Percentiles rank a stretch among this genome's conserved stretches.
These are phyloP conservation scores for Caenorhabditis afra DNA, from an alignment of 2,888 invertebrate genomes.

Conservation along the genomic window DNA sequence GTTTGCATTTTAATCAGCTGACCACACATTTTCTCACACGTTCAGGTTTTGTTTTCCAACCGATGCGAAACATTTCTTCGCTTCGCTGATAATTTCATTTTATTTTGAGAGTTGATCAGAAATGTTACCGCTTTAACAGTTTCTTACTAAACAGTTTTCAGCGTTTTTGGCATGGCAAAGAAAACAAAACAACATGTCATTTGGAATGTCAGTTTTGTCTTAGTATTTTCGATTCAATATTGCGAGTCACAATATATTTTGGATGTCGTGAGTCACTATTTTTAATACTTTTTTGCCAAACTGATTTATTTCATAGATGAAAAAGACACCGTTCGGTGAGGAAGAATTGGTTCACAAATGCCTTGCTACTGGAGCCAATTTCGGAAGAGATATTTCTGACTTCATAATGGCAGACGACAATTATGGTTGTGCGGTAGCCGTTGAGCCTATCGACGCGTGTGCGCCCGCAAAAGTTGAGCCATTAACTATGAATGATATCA, in stretches of 20 bases:
- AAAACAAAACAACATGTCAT: slow-evolving; percentile 19
- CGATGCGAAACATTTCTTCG: not conserved
- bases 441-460: slow-evolving; percentile 74
- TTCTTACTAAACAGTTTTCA: slow-evolving; percentile 2
- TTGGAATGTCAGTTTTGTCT: slow-evolving; percentile 14
- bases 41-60: not conserved
- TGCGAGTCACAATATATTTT: slow-evolving; percentile 60
- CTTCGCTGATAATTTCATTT: not conserved
- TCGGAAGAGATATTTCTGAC: slow-evolving; percentile 73
- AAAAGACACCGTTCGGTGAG: slow-evolving; percentile 55
- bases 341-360: slow-evolving; percentile 68
- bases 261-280: slow-evolving; percentile 56
- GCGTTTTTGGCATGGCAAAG: slow-evolving; percentile 15
- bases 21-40: slow-evolving; percentile 10
- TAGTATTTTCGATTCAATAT: slow-evolving; percentile 18
- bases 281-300: not conserved
- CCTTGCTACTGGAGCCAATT: slow-evolving; percentile 77
- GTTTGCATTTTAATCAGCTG: slow-evolving; percentile 50
- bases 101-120: too few species aligned
- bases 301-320: slow-evolving; percentile 64
- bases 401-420: slow-evolving; percentile 67
- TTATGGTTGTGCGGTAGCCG: slow-evolving; percentile 71
- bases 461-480: slow-evolving; percentile 67
- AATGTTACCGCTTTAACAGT: too few species aligned
- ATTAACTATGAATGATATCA: too few species aligned